A percentile compares a stretch with the other conserved stretches of the same genome.
Evolutionary conservation across 2,797 vertebrate species (phyloP).

Genomic region (Falco cherrug): DNA sequence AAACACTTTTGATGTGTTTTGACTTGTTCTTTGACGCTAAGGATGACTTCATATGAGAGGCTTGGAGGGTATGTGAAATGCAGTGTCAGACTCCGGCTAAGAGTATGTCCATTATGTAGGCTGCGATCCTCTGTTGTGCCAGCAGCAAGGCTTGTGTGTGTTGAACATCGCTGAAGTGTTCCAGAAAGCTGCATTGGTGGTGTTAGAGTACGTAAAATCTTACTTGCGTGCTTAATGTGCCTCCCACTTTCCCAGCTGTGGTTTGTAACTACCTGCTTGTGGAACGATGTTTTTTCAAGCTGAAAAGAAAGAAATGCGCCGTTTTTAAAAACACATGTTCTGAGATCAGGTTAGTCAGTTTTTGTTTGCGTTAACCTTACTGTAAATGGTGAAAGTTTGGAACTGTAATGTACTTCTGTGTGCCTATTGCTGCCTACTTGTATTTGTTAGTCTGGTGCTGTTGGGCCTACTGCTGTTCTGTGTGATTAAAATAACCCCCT

Average conservation of each 20-base stretch:
- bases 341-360: neutral
- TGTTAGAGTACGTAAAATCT: neutral
- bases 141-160: neutral
- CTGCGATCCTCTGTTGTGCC: neutral
- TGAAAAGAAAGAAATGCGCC: neutral
- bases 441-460: conserved; percentile 12
- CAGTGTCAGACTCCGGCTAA: neutral
- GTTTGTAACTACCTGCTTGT: neutral
- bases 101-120: neutral
- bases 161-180: neutral
- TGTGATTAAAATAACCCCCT: neutral
- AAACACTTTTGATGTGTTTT: neutral
- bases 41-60: neutral
- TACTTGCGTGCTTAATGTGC: neutral
- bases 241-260: neutral
- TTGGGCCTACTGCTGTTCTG: neutral
- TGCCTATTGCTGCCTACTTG: neutral
- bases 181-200: neutral
- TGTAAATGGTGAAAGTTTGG: conserved; percentile 6
- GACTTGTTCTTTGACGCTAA: neutral
- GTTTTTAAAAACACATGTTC: neutral
- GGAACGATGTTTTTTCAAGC: neutral
- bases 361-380: neutral
- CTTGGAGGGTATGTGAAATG: neutral
- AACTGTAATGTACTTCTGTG: neutral